A percentile compares a stretch with the other conserved stretches of the same genome.
Evolutionary conservation across 2,888 invertebrate species (phyloP).

Genomic region (Allacma fusca): DNA sequence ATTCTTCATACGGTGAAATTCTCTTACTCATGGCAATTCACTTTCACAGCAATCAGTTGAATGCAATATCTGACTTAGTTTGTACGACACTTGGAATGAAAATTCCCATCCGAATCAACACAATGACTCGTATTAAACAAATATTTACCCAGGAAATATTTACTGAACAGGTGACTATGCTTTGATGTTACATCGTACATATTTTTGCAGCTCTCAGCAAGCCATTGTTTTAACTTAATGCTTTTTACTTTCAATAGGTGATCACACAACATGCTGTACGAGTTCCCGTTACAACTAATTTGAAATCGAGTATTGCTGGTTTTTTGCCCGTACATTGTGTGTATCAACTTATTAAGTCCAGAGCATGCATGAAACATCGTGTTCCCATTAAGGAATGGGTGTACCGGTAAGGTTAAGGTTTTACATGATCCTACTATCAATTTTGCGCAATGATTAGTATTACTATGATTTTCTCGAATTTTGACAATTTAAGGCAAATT

Average conservation of each 20-base stretch:
- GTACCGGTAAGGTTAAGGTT: conserved; percentile 73
- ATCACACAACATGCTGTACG: conserved; percentile 95
- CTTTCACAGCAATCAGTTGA: conserved; percentile 93
- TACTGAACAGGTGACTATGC: conserved; percentile 81
- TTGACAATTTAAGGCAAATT: conserved; percentile 73
- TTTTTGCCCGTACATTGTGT: conserved; percentile 96
- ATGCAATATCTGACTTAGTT: conserved; percentile 91
- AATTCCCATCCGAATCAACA: conserved; percentile 84
- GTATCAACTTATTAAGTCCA: conserved; percentile 89
- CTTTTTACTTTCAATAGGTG: conserved; percentile 67
- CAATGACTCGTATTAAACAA: conserved; percentile 86
- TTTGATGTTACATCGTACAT: not conserved
- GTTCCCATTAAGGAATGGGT: conserved; percentile 98
- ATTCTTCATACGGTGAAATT: conserved; percentile 95
- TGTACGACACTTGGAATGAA: conserved; percentile 96
- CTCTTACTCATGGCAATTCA: conserved; percentile 94
- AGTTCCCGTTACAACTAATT: conserved; percentile 88
- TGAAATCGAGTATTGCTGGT: conserved; percentile 88
- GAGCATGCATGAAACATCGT: conserved; percentile 94
- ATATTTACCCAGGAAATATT: conserved; percentile 97
- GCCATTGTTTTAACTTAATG: too few relatives aligned
- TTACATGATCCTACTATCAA: not conserved
- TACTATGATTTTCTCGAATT: too few relatives aligned
- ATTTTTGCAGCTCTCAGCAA: not conserved
- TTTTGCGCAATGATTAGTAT: too few relatives aligned